These are phyloP conservation scores for Leucophenga maculata DNA, from an alignment of 2,888 invertebrate genomes.

Conservation along the genomic window DNA sequence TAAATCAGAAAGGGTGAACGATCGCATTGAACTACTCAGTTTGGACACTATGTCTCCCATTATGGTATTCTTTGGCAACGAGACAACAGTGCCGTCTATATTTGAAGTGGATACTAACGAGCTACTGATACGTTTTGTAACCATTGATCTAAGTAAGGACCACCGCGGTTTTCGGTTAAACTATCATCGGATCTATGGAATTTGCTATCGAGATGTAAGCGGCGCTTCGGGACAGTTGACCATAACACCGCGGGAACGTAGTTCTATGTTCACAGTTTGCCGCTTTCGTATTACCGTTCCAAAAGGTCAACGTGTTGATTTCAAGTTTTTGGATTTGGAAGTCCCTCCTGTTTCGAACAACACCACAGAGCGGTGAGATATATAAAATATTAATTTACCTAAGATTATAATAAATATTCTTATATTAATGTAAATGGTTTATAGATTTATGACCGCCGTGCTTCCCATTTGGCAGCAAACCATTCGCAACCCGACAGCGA, in stretches of 20 bases:
- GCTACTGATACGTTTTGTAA: slow-evolving; percentile 74
- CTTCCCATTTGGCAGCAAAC: too few relatives aligned
- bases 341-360: background rate
- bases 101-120: slow-evolving; percentile 73
- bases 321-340: slow-evolving; percentile 76
- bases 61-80: slow-evolving; percentile 70
- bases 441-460: too few relatives aligned
- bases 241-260: background rate
- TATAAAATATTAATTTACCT: background rate
- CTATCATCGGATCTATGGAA: slow-evolving; percentile 74
- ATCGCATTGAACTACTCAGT: slow-evolving; percentile 70
- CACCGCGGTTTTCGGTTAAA: slow-evolving; percentile 78
- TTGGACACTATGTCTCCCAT: slow-evolving; percentile 19
- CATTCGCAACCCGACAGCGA: too few relatives aligned
- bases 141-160: slow-evolving; percentile 68
- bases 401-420: too few relatives aligned
- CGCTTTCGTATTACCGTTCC: slow-evolving; percentile 81
- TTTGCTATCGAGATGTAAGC: slow-evolving; percentile 79
- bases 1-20: slow-evolving; percentile 41
- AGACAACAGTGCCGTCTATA: slow-evolving; percentile 60
- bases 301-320: slow-evolving; percentile 76
- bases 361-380: slow-evolving; percentile 3
- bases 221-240: slow-evolving; percentile 75
- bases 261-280: slow-evolving; percentile 72
- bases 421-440: too few relatives aligned